Conservation (phyloP, 2,888 invertebrate species). For the Euzetes globulus region DNA sequence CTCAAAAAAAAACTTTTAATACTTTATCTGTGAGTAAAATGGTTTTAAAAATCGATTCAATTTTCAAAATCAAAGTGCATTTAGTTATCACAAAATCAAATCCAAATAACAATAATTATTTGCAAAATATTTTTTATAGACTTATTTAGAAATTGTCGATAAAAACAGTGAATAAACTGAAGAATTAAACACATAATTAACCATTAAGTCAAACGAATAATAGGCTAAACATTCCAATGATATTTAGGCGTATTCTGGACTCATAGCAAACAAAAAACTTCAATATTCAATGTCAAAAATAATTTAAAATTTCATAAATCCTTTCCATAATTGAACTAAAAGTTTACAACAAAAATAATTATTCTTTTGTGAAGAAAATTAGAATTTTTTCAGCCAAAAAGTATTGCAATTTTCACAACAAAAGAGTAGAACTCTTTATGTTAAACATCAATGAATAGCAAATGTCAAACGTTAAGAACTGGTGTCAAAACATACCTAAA, state of each 20-base stretch:
- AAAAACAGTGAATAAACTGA: too few species aligned
- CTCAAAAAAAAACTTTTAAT: not conserved
- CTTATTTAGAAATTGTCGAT: too few species aligned
- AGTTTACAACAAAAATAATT: not conserved
- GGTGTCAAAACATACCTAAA: constrained; percentile 30
- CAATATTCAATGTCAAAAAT: constrained; percentile 16
- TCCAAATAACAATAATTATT: not conserved
- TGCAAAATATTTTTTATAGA: not conserved
- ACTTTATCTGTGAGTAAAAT: not conserved
- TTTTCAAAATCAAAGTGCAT: not conserved
- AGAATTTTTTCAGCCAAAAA: not conserved
- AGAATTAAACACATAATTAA: not conserved
- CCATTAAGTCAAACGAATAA: not conserved
- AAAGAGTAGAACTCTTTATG: not conserved
- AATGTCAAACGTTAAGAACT: too few species aligned
- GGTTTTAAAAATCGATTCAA: not conserved
- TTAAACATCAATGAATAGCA: too few species aligned
- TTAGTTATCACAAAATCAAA: not conserved
- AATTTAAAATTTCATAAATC: not conserved
- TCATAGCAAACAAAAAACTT: not conserved
- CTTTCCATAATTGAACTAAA: too few species aligned
- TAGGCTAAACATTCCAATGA: constrained; percentile 14
- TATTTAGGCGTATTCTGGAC: constrained; percentile 20
- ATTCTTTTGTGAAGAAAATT: not conserved
- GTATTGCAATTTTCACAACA: not conserved